Conservation (phyloP, 1,140 invertebrate genomes). For the Drosophila erecta region DNA sequence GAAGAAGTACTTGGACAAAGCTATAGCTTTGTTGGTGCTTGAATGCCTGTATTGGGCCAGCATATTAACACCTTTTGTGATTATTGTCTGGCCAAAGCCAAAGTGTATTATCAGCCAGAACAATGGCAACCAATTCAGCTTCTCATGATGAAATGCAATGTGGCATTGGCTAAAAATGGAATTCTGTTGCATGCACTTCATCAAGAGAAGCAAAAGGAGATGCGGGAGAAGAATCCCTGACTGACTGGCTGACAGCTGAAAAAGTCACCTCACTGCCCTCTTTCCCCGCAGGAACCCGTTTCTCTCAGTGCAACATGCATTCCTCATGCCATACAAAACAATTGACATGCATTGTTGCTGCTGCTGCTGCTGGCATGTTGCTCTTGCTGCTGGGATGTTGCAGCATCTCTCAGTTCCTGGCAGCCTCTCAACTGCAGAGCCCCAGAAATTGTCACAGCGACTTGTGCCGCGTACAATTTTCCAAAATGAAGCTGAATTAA, state of each 20-base stretch:
- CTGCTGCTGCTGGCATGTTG: slow-evolving; percentile 21
- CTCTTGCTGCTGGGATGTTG: slow-evolving; percentile 12
- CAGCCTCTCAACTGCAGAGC: slow-evolving; percentile 46
- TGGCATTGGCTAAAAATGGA: slow-evolving; percentile 79
- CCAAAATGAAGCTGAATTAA: slow-evolving; percentile 67
- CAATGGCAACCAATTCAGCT: slow-evolving; percentile 32
- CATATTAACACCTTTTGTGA: slow-evolving; percentile 71
- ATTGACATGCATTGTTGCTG: slow-evolving; percentile 78
- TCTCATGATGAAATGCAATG: slow-evolving; percentile 78
- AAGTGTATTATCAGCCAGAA: slow-evolving; percentile 24
- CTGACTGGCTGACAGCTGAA: slow-evolving; percentile 50
- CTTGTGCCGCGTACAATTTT: slow-evolving; percentile 56
- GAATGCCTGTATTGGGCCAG: slow-evolving; percentile 54
- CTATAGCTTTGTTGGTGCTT: slow-evolving; percentile 19
- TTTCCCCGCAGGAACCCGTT: slow-evolving; percentile 45
- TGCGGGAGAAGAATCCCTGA: slow-evolving; percentile 8
- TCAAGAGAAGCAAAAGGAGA: slow-evolving; percentile 26
- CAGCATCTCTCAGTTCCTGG: slow-evolving; percentile 31
- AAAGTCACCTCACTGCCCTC: slow-evolving; percentile 49
- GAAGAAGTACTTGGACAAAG: slow-evolving; percentile 17
- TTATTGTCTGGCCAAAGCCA: slow-evolving; percentile 12
- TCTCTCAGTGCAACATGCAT: slow-evolving; percentile 70
- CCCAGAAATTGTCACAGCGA: slow-evolving; percentile 68
- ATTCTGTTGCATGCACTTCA: slow-evolving; percentile 79
- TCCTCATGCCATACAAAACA: slow-evolving; percentile 81